Evolutionary conservation across 2,113 vertebrate species (phyloP).

Genomic region (Paramisgurnus dabryanus): DNA sequence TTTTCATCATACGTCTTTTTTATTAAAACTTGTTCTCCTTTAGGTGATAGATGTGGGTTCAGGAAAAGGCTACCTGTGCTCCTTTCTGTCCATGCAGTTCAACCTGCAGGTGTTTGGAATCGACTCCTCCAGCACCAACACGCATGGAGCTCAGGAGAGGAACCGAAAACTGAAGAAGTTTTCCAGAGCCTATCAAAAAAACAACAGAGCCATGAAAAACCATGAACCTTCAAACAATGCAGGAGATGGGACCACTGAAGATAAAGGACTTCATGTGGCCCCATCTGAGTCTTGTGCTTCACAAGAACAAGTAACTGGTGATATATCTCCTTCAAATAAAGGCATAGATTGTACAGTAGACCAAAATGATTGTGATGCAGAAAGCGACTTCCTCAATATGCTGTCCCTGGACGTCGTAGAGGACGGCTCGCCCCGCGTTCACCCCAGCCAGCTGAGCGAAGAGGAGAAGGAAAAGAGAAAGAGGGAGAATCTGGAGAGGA

Average conservation of each 20-base stretch:
- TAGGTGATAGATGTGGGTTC: conserved; percentile 96
- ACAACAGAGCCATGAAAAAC: not conserved
- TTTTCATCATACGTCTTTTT: too few relatives aligned
- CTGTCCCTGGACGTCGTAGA: conserved; percentile 79
- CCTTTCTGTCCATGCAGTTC: conserved; percentile 90
- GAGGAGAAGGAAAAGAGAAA: conserved; percentile 82
- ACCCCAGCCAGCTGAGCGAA: conserved; percentile 66
- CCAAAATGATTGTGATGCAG: conserved; percentile 60
- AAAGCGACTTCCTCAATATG: conserved; percentile 68
- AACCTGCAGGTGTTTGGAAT: conserved; percentile 92
- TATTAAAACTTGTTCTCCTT: conserved; percentile 28
- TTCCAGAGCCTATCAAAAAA: conserved; percentile 81
- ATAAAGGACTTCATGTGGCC: not conserved
- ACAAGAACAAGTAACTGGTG: not conserved
- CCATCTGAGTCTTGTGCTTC: not conserved
- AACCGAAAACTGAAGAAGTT: conserved; percentile 94
- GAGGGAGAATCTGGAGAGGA: conserved; percentile 78
- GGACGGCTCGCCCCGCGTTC: conserved; percentile 62
- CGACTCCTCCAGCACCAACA: conserved; percentile 90
- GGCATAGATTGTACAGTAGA: conserved; percentile 44
- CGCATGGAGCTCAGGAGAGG: conserved; percentile 88
- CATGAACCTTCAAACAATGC: not conserved
- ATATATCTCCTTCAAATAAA: not conserved
- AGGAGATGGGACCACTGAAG: not conserved
- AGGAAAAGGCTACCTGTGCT: conserved; percentile 96